phyloP scores from a whole-genome alignment of 2,797 vertebrate species.

The Amblyopsis hoosieri region DNA sequence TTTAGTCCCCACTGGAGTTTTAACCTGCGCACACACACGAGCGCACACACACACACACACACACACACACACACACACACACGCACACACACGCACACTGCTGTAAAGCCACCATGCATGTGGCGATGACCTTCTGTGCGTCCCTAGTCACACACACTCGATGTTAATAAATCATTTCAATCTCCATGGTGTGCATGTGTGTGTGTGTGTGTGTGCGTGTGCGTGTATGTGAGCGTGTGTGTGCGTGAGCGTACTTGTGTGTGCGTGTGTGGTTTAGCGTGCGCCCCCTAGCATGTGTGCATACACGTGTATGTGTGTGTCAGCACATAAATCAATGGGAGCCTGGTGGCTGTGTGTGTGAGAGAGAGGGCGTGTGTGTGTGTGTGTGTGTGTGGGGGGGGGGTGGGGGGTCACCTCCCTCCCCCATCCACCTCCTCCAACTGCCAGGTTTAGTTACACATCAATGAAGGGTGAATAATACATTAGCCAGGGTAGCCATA shows the following conservation, averaged over 20 bases:
- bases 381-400: constrained; percentile 51
- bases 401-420: constrained; percentile 62
- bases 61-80: neutral
- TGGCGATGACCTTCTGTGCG: too few relatives aligned
- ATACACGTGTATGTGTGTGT: constrained; percentile 33
- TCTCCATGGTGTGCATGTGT: neutral
- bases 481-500: constrained; percentile 65
- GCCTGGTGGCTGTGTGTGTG: constrained; percentile 55
- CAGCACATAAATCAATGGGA: constrained; percentile 67
- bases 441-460: constrained; percentile 79
- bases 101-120: neutral
- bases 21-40: neutral
- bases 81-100: constrained; percentile 11
- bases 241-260: constrained; percentile 9
- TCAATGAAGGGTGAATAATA: constrained; percentile 80
- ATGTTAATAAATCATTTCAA: constrained; percentile 2
- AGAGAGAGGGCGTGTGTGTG: constrained; percentile 35
- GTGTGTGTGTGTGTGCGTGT: neutral
- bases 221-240: neutral
- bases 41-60: constrained; percentile 6
- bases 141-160: neutral
- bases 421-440: constrained; percentile 37
- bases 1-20: constrained; percentile 4
- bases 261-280: constrained; percentile 1
- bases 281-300: constrained; percentile 9